Evolutionary conservation across 2,797 vertebrate genomes (phyloP).

Genomic region (Coracias cyanogaster): DNA sequence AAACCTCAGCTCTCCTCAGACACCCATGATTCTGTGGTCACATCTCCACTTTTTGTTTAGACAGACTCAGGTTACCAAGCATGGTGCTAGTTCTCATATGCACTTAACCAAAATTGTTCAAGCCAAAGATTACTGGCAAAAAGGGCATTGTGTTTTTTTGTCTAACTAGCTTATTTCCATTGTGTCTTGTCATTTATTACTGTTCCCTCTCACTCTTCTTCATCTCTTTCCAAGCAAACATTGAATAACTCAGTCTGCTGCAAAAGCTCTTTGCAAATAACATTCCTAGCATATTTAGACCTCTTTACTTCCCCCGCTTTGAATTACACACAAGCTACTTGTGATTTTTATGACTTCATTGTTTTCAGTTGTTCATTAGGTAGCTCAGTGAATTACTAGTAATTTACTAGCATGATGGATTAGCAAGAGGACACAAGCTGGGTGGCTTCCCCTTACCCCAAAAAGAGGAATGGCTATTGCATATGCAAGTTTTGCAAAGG

Average conservation of each 20-base stretch:
- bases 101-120: not conserved
- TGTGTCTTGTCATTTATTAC: slow-evolving; percentile 1
- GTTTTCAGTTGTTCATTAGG: slow-evolving; percentile 22
- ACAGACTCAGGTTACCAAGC: not conserved
- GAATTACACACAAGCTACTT: slow-evolving; percentile 47
- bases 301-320: slow-evolving; percentile 17
- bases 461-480: not conserved
- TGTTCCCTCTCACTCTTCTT: slow-evolving; percentile 22
- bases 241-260: not conserved
- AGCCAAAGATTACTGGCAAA: not conserved
- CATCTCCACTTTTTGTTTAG: not conserved
- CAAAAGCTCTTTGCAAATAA: slow-evolving; percentile 39
- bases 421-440: not conserved
- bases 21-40: rapidly evolving
- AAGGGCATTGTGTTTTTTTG: not conserved
- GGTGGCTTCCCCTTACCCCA: not conserved
- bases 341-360: slow-evolving; percentile 54
- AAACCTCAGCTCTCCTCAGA: not conserved
- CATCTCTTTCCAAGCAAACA: not conserved
- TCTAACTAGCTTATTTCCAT: not conserved
- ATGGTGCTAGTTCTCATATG: not conserved
- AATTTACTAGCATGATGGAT: not conserved
- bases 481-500: not conserved
- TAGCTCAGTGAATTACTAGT: slow-evolving; percentile 13
- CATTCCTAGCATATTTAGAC: slow-evolving; percentile 64